These are phyloP conservation scores for Drosophila merina DNA, from an alignment of 2,888 invertebrate species.

Conservation along the genomic window DNA sequence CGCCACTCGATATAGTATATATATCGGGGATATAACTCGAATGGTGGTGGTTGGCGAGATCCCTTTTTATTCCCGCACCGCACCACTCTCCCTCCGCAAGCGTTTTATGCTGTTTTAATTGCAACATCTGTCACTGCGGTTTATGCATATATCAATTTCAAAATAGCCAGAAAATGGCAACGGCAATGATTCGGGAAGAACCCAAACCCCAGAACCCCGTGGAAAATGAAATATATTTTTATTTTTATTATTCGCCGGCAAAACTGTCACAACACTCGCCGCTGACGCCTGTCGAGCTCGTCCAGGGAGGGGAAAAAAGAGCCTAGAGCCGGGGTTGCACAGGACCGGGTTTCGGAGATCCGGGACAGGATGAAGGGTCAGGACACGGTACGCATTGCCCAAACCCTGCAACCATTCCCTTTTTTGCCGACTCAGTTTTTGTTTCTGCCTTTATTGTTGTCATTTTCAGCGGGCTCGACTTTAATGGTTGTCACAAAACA, in stretches of 20 bases:
- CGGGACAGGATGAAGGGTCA: conserved; percentile 44
- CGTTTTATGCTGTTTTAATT: conserved; percentile 82
- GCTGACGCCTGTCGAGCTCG: conserved; percentile 52
- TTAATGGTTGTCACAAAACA: conserved; percentile 75
- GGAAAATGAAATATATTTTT: conserved; percentile 78
- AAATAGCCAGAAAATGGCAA: conserved; percentile 73
- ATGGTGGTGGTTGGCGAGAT: conserved; percentile 23
- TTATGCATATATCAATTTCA: conserved; percentile 80
- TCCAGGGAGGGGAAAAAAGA: conserved; percentile 28
- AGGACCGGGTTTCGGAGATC: conserved; percentile 10
- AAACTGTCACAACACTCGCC: conserved; percentile 76
- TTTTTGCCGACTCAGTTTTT: conserved; percentile 48
- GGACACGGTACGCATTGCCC: conserved; percentile 58
- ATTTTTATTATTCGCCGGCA: conserved; percentile 73
- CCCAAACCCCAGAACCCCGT: conserved; percentile 37
- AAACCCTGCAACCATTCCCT: conserved; percentile 62
- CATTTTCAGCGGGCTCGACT: conserved; percentile 72
- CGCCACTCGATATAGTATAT: conserved; percentile 45
- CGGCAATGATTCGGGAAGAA: conserved; percentile 44
- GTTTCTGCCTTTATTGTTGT: conserved; percentile 55
- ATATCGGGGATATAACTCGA: conserved; percentile 14
- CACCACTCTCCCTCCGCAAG: conserved; percentile 9
- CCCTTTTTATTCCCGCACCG: conserved; percentile 12
- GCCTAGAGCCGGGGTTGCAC: conserved; percentile 8
- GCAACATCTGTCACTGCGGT: conserved; percentile 83